A percentile compares a stretch with the other conserved stretches of the same genome.
phyloP scores from a whole-genome alignment of 2,888 invertebrate species.

The Trilocha varians region DNA sequence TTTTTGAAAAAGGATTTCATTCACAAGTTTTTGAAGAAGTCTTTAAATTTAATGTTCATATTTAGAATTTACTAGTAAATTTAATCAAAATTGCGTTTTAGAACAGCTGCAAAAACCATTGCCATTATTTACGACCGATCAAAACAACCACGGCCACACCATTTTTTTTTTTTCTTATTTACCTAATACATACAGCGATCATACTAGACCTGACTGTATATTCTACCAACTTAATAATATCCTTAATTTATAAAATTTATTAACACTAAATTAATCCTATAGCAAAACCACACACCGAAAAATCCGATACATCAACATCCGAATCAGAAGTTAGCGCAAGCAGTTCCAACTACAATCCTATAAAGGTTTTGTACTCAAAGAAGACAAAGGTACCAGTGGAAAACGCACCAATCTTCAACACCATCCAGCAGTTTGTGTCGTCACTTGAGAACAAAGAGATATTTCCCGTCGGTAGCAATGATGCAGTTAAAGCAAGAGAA shows the following conservation, averaged over 20 bases:
- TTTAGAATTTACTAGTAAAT: too few species aligned
- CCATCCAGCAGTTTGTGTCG: slow-evolving; percentile 74
- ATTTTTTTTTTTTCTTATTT: too few species aligned
- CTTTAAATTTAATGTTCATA: too few species aligned
- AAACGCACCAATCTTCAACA: slow-evolving; percentile 78
- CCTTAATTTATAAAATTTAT: neutral
- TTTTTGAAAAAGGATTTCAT: too few species aligned
- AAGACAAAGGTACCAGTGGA: slow-evolving; percentile 69
- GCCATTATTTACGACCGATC: too few species aligned
- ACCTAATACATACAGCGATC: too few species aligned
- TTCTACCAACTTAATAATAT: neutral
- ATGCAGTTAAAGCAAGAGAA: slow-evolving; percentile 40
- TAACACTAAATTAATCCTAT: neutral
- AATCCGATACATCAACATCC: slow-evolving; percentile 50
- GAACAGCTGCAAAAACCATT: too few species aligned
- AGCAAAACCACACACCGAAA: slow-evolving; percentile 5
- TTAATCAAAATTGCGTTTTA: too few species aligned
- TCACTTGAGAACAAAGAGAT: slow-evolving; percentile 26
- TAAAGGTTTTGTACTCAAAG: slow-evolving; percentile 77
- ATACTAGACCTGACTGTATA: too few species aligned
- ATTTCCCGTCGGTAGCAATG: slow-evolving; percentile 38
- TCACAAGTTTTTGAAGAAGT: too few species aligned
- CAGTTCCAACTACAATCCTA: slow-evolving; percentile 76
- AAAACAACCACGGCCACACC: too few species aligned
- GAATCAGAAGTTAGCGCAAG: slow-evolving; percentile 55